These are phyloP conservation scores for Drosophila kurseongensis DNA, from an alignment of 1,140 invertebrate genomes.

Conservation along the genomic window DNA sequence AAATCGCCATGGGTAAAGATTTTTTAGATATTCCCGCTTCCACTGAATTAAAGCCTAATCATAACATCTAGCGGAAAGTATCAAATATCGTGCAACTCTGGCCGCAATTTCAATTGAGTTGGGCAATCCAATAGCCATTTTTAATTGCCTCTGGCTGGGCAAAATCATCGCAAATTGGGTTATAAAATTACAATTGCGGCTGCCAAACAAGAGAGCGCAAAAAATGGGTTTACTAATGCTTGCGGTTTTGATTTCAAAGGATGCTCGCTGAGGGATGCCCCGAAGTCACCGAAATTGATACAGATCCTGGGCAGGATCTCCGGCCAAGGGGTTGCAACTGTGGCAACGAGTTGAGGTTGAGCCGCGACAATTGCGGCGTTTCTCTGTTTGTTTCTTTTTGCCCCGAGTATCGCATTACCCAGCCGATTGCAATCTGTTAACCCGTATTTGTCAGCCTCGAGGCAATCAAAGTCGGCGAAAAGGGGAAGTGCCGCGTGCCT, in stretches of 20 bases:
- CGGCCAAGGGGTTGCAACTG: slow-evolving; percentile 60
- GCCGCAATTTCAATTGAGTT: slow-evolving; percentile 15
- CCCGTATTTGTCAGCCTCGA: slow-evolving; percentile 44
- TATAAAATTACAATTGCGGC: slow-evolving; percentile 79
- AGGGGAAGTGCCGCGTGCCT: slow-evolving; percentile 61
- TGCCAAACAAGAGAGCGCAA: slow-evolving; percentile 43
- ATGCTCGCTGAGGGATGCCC: slow-evolving; percentile 64
- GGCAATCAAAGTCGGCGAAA: slow-evolving; percentile 16
- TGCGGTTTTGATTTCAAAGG: slow-evolving; percentile 73
- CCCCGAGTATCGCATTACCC: slow-evolving; percentile 63
- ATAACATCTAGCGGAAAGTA: slow-evolving; percentile 34
- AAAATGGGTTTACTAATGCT: slow-evolving; percentile 72
- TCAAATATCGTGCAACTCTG: slow-evolving; percentile 23
- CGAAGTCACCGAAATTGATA: slow-evolving; percentile 65
- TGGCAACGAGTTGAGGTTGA: slow-evolving; percentile 43
- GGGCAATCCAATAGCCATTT: slow-evolving; percentile 14
- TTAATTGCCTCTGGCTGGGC: slow-evolving; percentile 35
- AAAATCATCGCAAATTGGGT: slow-evolving; percentile 69
- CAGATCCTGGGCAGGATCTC: slow-evolving; percentile 37
- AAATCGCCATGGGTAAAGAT: not conserved
- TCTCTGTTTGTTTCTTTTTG: slow-evolving; percentile 34
- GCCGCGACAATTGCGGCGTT: slow-evolving; percentile 30
- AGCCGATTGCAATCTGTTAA: slow-evolving; percentile 71
- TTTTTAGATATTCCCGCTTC: not conserved
- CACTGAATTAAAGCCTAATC: slow-evolving; percentile 21